Conservation (phyloP, 2,113 vertebrate species). For the Lepus americanus region DNA sequence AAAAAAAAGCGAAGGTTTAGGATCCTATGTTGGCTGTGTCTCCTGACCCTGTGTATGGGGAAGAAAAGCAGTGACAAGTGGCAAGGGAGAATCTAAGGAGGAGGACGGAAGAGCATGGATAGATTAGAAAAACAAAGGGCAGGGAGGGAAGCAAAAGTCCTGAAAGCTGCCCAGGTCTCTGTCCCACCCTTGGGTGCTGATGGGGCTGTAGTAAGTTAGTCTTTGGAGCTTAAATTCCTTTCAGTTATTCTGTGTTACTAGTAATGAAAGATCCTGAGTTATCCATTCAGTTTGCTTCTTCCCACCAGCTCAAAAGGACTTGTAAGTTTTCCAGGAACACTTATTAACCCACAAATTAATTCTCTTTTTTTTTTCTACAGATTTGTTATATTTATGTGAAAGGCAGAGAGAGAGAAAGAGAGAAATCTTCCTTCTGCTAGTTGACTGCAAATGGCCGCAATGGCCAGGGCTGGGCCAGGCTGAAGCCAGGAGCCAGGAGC, state of each 20-base stretch:
- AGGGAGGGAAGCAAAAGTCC: neutral
- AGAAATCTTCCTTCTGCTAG: too few species aligned
- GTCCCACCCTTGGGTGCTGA: neutral
- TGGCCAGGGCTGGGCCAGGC: too few species aligned
- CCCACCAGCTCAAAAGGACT: constrained; percentile 32
- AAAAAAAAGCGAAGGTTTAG: neutral
- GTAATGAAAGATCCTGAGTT: constrained; percentile 20
- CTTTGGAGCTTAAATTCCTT: constrained; percentile 9
- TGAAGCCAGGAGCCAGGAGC: too few species aligned
- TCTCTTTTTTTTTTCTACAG: too few species aligned
- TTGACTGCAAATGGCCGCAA: too few species aligned
- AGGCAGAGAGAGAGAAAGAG: too few species aligned
- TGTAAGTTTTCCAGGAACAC: neutral
- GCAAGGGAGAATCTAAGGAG: neutral
- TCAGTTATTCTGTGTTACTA: constrained; percentile 21
- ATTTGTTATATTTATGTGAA: too few species aligned
- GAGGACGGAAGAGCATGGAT: neutral
- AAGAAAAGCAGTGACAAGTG: neutral
- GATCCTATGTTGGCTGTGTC: neutral
- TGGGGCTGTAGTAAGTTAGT: neutral
- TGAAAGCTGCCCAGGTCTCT: neutral
- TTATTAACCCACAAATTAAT: neutral
- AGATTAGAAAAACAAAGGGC: neutral
- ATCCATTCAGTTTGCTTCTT: constrained; percentile 49
- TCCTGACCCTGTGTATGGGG: neutral